Evolutionary conservation across 2,888 invertebrate species (phyloP), one percentile per base, ranked within the genome.

Genomic region (Nomada flava): DNA sequence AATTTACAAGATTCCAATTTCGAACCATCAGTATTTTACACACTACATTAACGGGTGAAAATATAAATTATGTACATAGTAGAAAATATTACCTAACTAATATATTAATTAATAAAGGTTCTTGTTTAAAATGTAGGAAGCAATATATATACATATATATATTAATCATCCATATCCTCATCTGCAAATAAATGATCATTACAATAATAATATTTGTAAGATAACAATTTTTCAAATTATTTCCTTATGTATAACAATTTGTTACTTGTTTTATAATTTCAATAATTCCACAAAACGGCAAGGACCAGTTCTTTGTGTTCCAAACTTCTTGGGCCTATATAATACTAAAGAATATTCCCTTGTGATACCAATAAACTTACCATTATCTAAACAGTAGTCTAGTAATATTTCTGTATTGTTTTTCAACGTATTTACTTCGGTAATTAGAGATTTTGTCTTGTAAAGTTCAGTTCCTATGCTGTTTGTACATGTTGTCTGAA

Each of bases 361-460:
- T 64, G 23, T 65, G 11, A 29, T 29, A 52, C n/a, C 70, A 62
- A 50, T 18, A 53, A 69, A 69, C 80, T 80, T 83, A 87, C 87
- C 85, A 50, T 73, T 20, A 70, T 63, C 26, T 26, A 63, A 26
- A 20, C 15, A 80, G n/a, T 77, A 63, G 2, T 85, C 72, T 15
- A 82, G 74, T 7, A 91, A 74, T 20, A 82, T 20, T 4, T 85
- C 72, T 53, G 80, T 60, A 71, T 86, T 87, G 23, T 85, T 74
- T 36, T 85, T 85, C 18, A 91, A 73, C 13, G 84, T 84, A 71
- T 89, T 80, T 20, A 86, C 55, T 50, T 88, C 85, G 0, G 81
- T 70, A 18, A 89, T 67, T 26, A 76, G 60, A 0, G 81, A 86
- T 44, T 86, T 89, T 70, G 82, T 82, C 36, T 72, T 86, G 70